Base-by-base conservation (phyloP, 2,113 vertebrate species). In the Pampusana beccarii region DNA sequence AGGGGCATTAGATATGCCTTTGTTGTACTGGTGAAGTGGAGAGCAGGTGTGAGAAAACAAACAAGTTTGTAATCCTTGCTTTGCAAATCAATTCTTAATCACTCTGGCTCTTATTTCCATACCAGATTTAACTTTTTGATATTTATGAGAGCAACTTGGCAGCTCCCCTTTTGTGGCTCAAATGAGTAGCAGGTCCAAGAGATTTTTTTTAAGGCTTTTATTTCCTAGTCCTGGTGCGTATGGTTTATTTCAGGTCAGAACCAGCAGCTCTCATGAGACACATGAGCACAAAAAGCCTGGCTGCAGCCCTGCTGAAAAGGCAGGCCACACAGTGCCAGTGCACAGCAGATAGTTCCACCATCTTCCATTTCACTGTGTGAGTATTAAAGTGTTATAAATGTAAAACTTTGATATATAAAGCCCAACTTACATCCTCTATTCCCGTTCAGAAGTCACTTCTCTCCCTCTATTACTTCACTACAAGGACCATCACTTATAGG, bases 1-100 rank as follows among this genome's bases (percentile, higher is more conserved):
- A 95, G 97, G 93, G 92, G 94, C 90, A 95, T 97, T 95, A 97
- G 91, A 77, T 85, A 54, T 2, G n/a, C 92, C 91, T 91, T 92
- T 53, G 48, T 92, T 54, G 31, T 84, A 77, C 91, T 93, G 74
- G 78, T 71, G 72, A 91, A 88, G 90, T 54, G 79, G 62, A 60
- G 36, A 81, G 65, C 92, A 94, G 87, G 20, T 88, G 91, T 66
- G 85, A 86, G 88, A 50, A 92, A 93, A 90, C 57, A 93, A 96
- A 92, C 74, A 80, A 56, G 50, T 83, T 60, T 33, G 58, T 67
- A 85, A 66, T 61, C 36, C 80, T 62, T 82, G 54, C 79, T 93
- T 95, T 71, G 88, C 40, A 94, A 91, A 82, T 83, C 25, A 92
- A 38, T 65, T 88, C 53, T 81, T 96, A 91, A 94, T 94, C 90